These are phyloP conservation scores for Hypomecis atomaria DNA, from an alignment of 2,888 invertebrate genomes.

Conservation along the genomic window DNA sequence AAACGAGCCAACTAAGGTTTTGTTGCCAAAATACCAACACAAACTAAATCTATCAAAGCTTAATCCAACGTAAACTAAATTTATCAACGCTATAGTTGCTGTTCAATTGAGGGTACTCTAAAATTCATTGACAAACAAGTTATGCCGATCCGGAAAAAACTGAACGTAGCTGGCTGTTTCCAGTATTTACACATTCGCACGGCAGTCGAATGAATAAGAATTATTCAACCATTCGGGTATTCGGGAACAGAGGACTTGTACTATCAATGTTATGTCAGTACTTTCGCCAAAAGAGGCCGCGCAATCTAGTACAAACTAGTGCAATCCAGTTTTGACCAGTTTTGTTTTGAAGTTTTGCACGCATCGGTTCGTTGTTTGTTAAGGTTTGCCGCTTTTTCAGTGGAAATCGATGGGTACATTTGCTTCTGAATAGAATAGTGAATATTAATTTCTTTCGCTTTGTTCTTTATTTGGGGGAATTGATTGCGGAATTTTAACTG, in stretches of 20 bases:
- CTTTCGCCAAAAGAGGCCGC: constrained; percentile 18
- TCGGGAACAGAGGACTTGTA: constrained; percentile 1
- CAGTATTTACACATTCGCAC: constrained; percentile 24
- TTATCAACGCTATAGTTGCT: not conserved
- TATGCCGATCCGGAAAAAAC: constrained; percentile 26
- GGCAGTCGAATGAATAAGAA: constrained; percentile 23
- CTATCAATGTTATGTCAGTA: constrained; percentile 32
- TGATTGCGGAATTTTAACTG: not conserved
- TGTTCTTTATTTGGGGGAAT: constrained; percentile 4
- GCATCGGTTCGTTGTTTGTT: constrained; percentile 11
- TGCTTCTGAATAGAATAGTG: constrained; percentile 20
- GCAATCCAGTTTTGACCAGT: constrained; percentile 13
- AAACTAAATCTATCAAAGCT: no score
- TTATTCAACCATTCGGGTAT: constrained; percentile 24
- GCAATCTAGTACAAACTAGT: constrained; percentile 5
- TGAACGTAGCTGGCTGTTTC: constrained; percentile 18
- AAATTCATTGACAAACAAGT: constrained; percentile 25
- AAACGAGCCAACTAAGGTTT: no score
- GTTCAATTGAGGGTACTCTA: not conserved
- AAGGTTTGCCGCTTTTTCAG: constrained; percentile 9
- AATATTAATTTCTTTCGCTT: constrained; percentile 14
- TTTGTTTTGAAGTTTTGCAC: constrained; percentile 16
- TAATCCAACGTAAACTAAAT: no score
- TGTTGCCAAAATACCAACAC: no score
- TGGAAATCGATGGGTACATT: constrained; percentile 7